These are phyloP conservation scores for Malurus alboscapulatus DNA, from an alignment of 2,113 vertebrate genomes.

Conservation along the genomic window DNA sequence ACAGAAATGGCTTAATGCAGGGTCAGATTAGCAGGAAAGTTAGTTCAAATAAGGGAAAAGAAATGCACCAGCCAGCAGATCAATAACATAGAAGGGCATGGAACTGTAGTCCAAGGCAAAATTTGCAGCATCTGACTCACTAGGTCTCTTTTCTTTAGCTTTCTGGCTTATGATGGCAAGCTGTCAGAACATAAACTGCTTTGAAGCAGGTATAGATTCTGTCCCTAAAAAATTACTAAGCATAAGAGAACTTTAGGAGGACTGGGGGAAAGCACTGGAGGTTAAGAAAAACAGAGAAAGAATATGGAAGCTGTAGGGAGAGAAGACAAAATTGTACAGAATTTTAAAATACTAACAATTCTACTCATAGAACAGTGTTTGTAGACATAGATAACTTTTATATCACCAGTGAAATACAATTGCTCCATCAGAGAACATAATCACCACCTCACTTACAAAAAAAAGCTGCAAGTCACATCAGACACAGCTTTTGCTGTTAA, in stretches of 20 bases:
- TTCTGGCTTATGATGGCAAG: neutral
- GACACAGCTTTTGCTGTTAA: neutral
- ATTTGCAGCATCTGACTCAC: neutral
- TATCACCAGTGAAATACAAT: neutral
- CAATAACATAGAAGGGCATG: neutral
- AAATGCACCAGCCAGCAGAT: conserved; percentile 4
- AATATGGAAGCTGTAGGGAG: neutral
- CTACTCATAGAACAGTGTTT: neutral
- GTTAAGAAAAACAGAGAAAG: neutral
- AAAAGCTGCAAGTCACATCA: neutral
- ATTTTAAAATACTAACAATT: neutral
- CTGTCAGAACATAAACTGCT: neutral
- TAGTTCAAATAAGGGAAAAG: neutral
- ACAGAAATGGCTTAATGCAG: neutral
- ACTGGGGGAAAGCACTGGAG: neutral
- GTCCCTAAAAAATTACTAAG: neutral
- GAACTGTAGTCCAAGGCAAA: neutral
- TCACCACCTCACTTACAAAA: neutral
- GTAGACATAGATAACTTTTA: neutral
- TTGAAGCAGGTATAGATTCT: neutral
- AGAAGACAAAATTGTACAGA: neutral
- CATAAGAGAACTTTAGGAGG: neutral
- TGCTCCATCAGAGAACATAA: neutral
- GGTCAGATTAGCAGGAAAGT: neutral
- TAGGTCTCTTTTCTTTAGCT: neutral